Conservation (phyloP, 2,113 vertebrate genomes). For the Oryzias celebensis region DNA sequence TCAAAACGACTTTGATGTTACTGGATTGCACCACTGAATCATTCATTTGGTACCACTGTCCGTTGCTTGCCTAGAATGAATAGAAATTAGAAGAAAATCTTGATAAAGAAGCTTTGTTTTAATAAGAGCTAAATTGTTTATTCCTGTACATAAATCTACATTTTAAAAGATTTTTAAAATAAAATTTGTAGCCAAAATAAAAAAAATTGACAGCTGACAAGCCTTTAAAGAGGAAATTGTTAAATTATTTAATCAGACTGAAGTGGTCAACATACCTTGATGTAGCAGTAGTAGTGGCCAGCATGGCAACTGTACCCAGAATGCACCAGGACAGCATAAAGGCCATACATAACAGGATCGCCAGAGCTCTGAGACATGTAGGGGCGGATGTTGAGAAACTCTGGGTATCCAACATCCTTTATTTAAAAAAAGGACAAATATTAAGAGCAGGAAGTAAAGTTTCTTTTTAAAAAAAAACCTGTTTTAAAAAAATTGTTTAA, state of each 20-base stretch:
- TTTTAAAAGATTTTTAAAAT: too few relatives aligned
- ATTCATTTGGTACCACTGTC: slow-evolving; percentile 99
- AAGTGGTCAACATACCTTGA: slow-evolving; percentile 80
- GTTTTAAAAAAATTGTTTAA: too few relatives aligned
- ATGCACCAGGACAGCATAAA: slow-evolving; percentile 95
- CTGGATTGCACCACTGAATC: slow-evolving; percentile 90
- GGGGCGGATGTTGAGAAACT: slow-evolving; percentile 89
- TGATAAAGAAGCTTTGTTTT: neutral
- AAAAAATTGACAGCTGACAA: too few relatives aligned
- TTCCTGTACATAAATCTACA: too few relatives aligned
- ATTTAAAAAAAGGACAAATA: neutral
- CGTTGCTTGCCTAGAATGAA: slow-evolving; percentile 86
- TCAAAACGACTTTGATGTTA: slow-evolving; percentile 94
- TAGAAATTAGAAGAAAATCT: neutral
- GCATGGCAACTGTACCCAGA: slow-evolving; percentile 93
- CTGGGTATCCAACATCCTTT: slow-evolving; percentile 91
- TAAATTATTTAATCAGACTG: neutral
- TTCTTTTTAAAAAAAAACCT: too few relatives aligned
- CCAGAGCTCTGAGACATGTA: slow-evolving; percentile 91
- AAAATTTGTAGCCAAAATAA: too few relatives aligned
- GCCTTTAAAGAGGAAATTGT: too few relatives aligned
- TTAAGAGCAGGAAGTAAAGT: too few relatives aligned
- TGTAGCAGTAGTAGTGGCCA: slow-evolving; percentile 96
- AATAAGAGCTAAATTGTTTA: neutral
- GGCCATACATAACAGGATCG: slow-evolving; percentile 84